A percentile compares a stretch with the other conserved stretches of the same genome.
Conservation (phyloP, 2,797 vertebrate genomes). For the Pterois miles region DNA sequence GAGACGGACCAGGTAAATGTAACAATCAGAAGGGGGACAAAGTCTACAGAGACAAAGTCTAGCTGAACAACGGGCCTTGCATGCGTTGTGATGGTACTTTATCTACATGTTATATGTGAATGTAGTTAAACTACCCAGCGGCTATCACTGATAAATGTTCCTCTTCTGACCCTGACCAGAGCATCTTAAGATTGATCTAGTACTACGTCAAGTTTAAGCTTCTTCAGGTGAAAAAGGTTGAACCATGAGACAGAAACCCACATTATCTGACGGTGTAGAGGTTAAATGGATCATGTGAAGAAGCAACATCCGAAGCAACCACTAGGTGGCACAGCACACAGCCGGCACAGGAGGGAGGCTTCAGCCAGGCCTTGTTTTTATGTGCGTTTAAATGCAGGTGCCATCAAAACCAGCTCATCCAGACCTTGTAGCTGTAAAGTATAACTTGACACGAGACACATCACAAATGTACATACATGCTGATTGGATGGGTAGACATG, state of each 20-base stretch:
- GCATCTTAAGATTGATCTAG: not conserved
- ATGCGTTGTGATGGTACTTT: not conserved
- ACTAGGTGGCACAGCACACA: slow-evolving; percentile 82
- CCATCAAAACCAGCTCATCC: slow-evolving; percentile 62
- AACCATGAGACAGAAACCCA: not conserved
- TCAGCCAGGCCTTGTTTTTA: slow-evolving; percentile 18
- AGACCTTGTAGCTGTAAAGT: slow-evolving; percentile 39
- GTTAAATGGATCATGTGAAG: slow-evolving; percentile 39
- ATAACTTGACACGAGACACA: slow-evolving; percentile 55
- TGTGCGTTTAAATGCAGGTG: slow-evolving; percentile 29
- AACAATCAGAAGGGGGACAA: not conserved
- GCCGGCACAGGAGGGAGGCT: slow-evolving; percentile 32
- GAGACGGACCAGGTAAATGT: not conserved
- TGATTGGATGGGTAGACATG: slow-evolving; percentile 36
- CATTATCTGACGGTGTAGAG: slow-evolving; percentile 22
- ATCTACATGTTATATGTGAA: not conserved
- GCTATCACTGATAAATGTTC: not conserved
- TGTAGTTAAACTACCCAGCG: not conserved
- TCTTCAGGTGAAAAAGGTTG: not conserved
- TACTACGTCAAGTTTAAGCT: not conserved
- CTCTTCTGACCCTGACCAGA: not conserved
- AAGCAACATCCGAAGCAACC: slow-evolving; percentile 35
- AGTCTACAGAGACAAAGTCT: not conserved
- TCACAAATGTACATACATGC: slow-evolving; percentile 46
- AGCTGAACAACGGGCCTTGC: not conserved